Conservation (phyloP, 2,113 vertebrate species). For the Willisornis vidua region DNA sequence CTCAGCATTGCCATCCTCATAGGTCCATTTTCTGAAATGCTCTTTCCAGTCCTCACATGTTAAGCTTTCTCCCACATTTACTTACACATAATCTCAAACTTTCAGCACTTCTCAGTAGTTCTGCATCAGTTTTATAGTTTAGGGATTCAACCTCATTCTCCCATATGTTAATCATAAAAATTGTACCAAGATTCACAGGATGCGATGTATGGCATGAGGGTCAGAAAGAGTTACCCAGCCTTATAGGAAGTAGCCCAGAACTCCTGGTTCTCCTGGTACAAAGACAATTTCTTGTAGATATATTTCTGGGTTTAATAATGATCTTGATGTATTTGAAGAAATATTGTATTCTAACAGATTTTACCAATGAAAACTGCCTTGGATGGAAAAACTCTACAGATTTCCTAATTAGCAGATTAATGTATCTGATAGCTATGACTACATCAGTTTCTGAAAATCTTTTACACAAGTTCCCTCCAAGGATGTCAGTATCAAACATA, state of each 20-base stretch:
- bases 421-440: background rate
- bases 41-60: too few species aligned
- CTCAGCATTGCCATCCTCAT: too few species aligned
- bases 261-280: background rate
- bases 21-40: too few species aligned
- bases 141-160: background rate
- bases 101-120: background rate
- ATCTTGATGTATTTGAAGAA: background rate
- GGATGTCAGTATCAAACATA: background rate
- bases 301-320: background rate
- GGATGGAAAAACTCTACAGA: background rate
- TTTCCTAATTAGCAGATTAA: background rate
- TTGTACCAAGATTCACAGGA: background rate
- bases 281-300: background rate
- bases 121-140: background rate
- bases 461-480: background rate
- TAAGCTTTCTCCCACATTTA: too few species aligned
- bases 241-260: background rate
- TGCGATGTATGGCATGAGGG: background rate
- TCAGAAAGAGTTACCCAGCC: background rate
- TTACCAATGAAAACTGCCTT: background rate
- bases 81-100: background rate
- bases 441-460: background rate
- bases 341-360: background rate
- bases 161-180: background rate